Percentiles rank a stretch among this genome's conserved stretches.
Evolutionary conservation across 2,888 invertebrate genomes (phyloP).

Genomic region (Morpho helenor): DNA sequence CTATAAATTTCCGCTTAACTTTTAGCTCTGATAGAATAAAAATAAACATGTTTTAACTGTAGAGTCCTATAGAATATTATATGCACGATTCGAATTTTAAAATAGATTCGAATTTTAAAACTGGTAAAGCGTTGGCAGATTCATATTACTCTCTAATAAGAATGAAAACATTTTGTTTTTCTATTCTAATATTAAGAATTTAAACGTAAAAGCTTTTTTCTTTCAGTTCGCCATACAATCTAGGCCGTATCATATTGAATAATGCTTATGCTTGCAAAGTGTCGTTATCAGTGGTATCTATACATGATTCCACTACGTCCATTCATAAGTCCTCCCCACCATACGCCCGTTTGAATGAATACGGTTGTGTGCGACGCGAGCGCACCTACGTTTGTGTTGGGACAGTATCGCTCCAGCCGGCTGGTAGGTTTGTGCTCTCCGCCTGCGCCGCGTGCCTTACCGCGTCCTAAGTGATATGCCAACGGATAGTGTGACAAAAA

Average conservation of each 20-base stretch:
- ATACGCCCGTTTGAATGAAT: conserved; percentile 56
- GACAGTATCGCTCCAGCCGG: conserved; percentile 57
- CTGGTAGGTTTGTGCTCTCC: conserved; percentile 41
- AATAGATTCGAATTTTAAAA: too few relatives aligned
- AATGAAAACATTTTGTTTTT: too few relatives aligned
- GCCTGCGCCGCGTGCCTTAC: conserved; percentile 42
- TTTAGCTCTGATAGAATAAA: too few relatives aligned
- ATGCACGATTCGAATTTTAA: too few relatives aligned
- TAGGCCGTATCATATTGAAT: conserved; percentile 49
- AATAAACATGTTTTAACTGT: too few relatives aligned
- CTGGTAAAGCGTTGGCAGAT: too few relatives aligned
- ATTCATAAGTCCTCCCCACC: conserved; percentile 73
- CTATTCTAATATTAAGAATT: too few relatives aligned
- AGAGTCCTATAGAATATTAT: too few relatives aligned
- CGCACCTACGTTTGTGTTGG: conserved; percentile 48
- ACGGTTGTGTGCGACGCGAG: conserved; percentile 62
- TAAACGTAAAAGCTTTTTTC: too few relatives aligned
- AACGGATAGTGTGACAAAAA: conserved; percentile 58
- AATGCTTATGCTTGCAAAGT: conserved; percentile 56
- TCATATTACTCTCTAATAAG: too few relatives aligned
- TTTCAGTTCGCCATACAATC: conserved; percentile 30
- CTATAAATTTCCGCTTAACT: too few relatives aligned
- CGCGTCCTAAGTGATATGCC: conserved; percentile 50
- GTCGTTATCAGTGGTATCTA: conserved; percentile 51
- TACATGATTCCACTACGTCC: conserved; percentile 66